phyloP scores from a whole-genome alignment of 1,140 invertebrate species.

The Drosophila lacertosa region DNA sequence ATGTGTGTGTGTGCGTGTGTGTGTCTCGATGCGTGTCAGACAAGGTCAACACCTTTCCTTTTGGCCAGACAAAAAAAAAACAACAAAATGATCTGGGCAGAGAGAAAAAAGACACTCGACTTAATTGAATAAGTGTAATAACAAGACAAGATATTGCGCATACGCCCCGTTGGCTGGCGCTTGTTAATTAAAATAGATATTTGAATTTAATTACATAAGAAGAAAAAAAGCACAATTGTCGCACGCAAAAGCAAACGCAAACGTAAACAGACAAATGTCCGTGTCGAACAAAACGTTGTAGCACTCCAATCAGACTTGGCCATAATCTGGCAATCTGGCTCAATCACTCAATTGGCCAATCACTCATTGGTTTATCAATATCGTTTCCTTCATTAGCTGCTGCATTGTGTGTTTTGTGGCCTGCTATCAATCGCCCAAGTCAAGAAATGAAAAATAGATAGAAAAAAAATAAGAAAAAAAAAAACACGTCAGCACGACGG shows the following conservation, averaged over 20 bases:
- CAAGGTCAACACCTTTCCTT: constrained; percentile 83
- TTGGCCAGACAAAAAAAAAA: constrained; percentile 22
- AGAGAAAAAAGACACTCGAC: constrained; percentile 25
- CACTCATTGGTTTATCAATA: constrained; percentile 24
- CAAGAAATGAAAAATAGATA: too few species aligned
- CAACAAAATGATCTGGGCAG: background rate
- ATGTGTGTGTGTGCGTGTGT: constrained; percentile 19
- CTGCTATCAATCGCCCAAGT: too few species aligned
- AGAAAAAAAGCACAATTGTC: constrained; percentile 43
- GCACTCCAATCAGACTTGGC: constrained; percentile 15
- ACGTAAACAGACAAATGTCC: too few species aligned
- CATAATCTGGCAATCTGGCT: constrained; percentile 25
- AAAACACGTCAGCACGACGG: constrained; percentile 31
- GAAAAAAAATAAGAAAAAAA: too few species aligned
- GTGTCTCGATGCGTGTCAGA: constrained; percentile 48
- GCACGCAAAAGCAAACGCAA: constrained; percentile 1
- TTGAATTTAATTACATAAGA: constrained; percentile 67
- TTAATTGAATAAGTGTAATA: constrained; percentile 69
- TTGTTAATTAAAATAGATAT: constrained; percentile 78
- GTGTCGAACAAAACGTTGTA: constrained; percentile 32
- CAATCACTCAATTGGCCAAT: constrained; percentile 43
- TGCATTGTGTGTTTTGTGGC: constrained; percentile 11
- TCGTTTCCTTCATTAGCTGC: constrained; percentile 37
- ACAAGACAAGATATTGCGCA: constrained; percentile 58
- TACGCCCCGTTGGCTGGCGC: constrained; percentile 60